Evolutionary conservation across 1,140 invertebrate genomes (phyloP).

Genomic region (Popillia japonica): DNA sequence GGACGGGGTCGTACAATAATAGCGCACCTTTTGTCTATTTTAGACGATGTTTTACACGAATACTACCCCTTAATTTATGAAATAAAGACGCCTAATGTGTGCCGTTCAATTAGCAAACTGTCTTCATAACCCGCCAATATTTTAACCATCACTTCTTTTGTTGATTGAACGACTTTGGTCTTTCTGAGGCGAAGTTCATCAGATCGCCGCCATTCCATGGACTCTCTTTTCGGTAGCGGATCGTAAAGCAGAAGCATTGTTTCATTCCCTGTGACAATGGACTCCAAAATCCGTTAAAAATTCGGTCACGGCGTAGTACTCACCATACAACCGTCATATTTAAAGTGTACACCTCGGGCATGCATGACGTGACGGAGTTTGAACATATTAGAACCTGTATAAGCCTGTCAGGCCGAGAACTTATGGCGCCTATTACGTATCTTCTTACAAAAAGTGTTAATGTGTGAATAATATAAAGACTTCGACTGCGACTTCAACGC

Average conservation of each 20-base stretch:
- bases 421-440: too few relatives aligned
- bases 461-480: too few relatives aligned
- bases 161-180: neutral
- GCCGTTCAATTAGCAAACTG: neutral
- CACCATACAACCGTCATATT: too few relatives aligned
- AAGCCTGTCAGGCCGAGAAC: too few relatives aligned
- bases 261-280: slow-evolving; percentile 27
- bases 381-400: too few relatives aligned
- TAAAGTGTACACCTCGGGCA: too few relatives aligned
- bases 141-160: slow-evolving; percentile 5
- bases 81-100: neutral
- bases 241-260: slow-evolving; percentile 26
- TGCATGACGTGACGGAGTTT: too few relatives aligned
- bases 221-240: slow-evolving; percentile 13
- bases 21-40: neutral
- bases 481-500: too few relatives aligned
- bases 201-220: slow-evolving; percentile 4
- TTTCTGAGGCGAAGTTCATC: neutral
- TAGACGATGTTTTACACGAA: neutral
- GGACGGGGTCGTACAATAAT: neutral
- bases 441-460: too few relatives aligned
- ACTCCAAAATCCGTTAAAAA: slow-evolving; percentile 17
- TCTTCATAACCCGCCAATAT: neutral
- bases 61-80: neutral
- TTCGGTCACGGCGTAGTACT: too few relatives aligned